phyloP scores from a whole-genome alignment of 1,140 invertebrate genomes.

The Sycophila sp. region DNA sequence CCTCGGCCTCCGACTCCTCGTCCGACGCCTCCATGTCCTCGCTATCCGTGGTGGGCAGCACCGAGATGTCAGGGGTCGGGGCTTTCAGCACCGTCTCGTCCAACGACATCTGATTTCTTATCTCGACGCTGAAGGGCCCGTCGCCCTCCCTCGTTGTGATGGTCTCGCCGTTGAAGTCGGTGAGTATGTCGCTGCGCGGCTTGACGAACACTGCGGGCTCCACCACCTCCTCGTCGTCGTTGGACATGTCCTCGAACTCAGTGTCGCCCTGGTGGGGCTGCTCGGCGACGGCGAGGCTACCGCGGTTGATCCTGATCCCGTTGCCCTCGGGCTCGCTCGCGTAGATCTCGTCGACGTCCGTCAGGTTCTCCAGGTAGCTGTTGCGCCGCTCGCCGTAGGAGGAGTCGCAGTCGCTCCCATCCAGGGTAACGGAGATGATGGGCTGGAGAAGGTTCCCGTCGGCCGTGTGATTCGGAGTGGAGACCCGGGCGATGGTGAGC shows the following conservation, averaged over 20 bases:
- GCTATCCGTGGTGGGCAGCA: constrained; percentile 55
- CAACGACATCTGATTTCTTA: constrained; percentile 58
- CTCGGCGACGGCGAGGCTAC: constrained; percentile 40
- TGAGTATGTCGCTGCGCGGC: constrained; percentile 52
- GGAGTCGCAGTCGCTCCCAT: constrained; percentile 38
- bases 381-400: constrained; percentile 39
- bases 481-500: constrained; percentile 38
- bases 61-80: constrained; percentile 44
- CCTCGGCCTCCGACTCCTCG: constrained; percentile 50
- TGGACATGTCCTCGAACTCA: constrained; percentile 59
- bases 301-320: neutral
- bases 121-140: constrained; percentile 62
- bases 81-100: constrained; percentile 26
- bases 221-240: constrained; percentile 50
- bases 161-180: constrained; percentile 57
- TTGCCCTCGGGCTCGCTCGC: constrained; percentile 52
- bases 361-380: constrained; percentile 56
- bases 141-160: constrained; percentile 63
- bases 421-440: constrained; percentile 54
- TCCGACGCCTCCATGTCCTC: constrained; percentile 62
- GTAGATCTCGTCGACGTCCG: constrained; percentile 62
- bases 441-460: constrained; percentile 42
- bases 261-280: constrained; percentile 53
- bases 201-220: constrained; percentile 46
- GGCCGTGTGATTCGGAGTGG: constrained; percentile 27